Evolutionary conservation across 92 coral and sea anemone genomes (phyloP).

Genomic region (Blastomussa wellsi): DNA sequence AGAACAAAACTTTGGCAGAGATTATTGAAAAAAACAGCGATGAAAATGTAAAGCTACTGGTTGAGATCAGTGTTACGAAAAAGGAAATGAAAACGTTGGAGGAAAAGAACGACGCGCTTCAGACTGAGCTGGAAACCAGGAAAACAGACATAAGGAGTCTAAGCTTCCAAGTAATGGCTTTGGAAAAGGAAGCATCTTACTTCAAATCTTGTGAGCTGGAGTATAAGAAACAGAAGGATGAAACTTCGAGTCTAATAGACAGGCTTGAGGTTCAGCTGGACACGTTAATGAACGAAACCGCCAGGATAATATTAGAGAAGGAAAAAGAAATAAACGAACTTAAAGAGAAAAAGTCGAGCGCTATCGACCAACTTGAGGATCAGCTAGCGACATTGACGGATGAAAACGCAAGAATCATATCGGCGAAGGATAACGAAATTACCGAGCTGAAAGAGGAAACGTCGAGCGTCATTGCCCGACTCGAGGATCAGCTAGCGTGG

Average conservation of each 20-base stretch:
- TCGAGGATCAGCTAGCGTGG: not conserved
- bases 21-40: not conserved
- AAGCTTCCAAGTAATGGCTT: not conserved
- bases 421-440: not conserved
- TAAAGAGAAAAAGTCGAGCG: not conserved
- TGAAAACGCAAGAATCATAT: not conserved
- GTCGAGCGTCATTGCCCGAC: not conserved
- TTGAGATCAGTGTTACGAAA: not conserved
- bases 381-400: not conserved
- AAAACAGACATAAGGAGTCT: no score
- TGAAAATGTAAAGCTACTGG: constrained; percentile 1
- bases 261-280: not conserved
- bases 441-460: not conserved
- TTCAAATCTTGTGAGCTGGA: no score
- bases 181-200: no score
- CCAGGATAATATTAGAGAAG: not conserved
- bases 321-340: not conserved
- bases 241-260: no score
- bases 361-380: not conserved
- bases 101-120: not conserved
- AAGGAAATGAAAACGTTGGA: no score
- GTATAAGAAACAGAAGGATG: no score
- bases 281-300: not conserved
- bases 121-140: not conserved
- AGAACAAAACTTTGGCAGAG: not conserved